These are phyloP conservation scores for Chelmon rostratus DNA, from an alignment of 2,797 vertebrate species.

Conservation along the genomic window DNA sequence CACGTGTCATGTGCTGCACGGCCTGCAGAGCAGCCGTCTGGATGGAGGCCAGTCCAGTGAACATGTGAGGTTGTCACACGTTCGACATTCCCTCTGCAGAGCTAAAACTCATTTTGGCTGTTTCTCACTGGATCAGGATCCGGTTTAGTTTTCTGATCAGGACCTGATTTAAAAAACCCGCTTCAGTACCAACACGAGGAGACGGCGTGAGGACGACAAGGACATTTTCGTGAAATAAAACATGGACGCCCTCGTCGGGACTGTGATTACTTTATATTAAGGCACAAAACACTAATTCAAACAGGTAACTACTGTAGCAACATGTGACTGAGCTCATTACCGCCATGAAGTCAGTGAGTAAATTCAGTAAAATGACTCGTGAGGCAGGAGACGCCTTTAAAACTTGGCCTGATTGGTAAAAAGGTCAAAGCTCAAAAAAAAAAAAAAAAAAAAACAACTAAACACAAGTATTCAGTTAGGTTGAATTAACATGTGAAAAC, in stretches of 20 bases:
- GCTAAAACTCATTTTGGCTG: not conserved
- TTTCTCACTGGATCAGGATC: too few relatives aligned
- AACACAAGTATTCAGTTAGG: slow-evolving; percentile 42
- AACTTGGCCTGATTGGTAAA: slow-evolving; percentile 51
- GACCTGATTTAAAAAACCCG: slow-evolving; percentile 38
- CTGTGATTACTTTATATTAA: slow-evolving; percentile 71
- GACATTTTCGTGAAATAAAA: slow-evolving; percentile 33
- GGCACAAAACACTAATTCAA: slow-evolving; percentile 76
- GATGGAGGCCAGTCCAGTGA: slow-evolving; percentile 27
- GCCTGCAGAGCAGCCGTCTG: slow-evolving; percentile 56
- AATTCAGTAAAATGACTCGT: slow-evolving; percentile 62
- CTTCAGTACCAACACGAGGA: slow-evolving; percentile 38
- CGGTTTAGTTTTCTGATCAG: slow-evolving; percentile 1
- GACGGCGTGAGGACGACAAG: not conserved
- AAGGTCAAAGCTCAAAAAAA: slow-evolving; percentile 30
- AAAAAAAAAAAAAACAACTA: not conserved
- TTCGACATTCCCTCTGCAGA: not conserved
- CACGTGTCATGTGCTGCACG: slow-evolving; percentile 87
- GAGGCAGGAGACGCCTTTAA: slow-evolving; percentile 40
- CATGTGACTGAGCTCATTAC: slow-evolving; percentile 29
- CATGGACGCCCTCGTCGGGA: slow-evolving; percentile 19
- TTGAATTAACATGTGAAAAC: slow-evolving; percentile 60
- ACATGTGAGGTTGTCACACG: not conserved
- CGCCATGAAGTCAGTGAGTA: slow-evolving; percentile 43
- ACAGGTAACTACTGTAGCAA: slow-evolving; percentile 64